Evolutionary conservation across 2,888 invertebrate genomes (phyloP).

Genomic region (Drosophila buzzatii): DNA sequence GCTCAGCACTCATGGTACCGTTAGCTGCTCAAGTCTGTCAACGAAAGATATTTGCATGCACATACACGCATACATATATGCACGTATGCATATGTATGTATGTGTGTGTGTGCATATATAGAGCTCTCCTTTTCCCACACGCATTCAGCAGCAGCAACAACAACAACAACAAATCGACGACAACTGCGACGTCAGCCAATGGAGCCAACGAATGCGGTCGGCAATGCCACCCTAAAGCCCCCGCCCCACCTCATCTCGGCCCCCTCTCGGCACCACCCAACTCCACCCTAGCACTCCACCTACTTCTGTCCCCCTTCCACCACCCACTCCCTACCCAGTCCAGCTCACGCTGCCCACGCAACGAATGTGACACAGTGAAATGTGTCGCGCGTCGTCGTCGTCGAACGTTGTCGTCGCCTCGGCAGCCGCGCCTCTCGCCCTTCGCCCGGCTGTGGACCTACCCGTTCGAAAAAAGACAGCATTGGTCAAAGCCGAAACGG

Average conservation of each 20-base stretch:
- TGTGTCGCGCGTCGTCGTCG: slow-evolving; percentile 46
- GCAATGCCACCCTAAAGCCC: slow-evolving; percentile 17
- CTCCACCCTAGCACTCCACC: too few relatives aligned
- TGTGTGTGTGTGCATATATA: neutral
- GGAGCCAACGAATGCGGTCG: slow-evolving; percentile 52
- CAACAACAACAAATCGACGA: slow-evolving; percentile 11
- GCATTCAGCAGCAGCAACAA: slow-evolving; percentile 29
- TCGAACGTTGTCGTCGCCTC: slow-evolving; percentile 4
- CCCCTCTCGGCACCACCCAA: neutral
- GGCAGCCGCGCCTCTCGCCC: slow-evolving; percentile 12
- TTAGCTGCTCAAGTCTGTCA: slow-evolving; percentile 15
- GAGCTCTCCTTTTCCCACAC: slow-evolving; percentile 63
- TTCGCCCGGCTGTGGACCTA: slow-evolving; percentile 7
- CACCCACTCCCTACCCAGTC: neutral
- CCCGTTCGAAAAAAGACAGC: slow-evolving; percentile 53
- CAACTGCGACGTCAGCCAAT: slow-evolving; percentile 46
- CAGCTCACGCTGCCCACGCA: neutral
- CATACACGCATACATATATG: neutral
- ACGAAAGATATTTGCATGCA: neutral
- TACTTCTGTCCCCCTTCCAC: neutral
- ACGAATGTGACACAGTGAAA: slow-evolving; percentile 54
- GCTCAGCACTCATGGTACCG: slow-evolving; percentile 9
- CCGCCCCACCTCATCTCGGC: neutral
- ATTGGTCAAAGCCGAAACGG: slow-evolving; percentile 67
- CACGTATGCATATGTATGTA: neutral